These are phyloP conservation scores for Sylvia borin DNA, from an alignment of 2,797 vertebrate species.

Conservation along the genomic window DNA sequence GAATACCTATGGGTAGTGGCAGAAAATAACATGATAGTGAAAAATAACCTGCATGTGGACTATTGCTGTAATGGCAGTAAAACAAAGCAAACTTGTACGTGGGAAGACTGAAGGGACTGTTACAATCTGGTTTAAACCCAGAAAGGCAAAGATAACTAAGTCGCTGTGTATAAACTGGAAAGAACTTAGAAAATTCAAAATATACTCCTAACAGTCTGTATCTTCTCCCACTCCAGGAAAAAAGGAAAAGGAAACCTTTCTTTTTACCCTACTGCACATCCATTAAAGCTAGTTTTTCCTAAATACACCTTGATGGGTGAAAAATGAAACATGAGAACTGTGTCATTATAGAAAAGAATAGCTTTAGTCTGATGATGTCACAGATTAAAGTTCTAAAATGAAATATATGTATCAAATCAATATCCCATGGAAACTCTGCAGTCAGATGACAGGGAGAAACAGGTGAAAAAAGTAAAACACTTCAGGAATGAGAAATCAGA, in stretches of 20 bases:
- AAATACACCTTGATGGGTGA: neutral
- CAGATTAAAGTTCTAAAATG: slow-evolving; percentile 9
- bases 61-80: neutral
- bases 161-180: too few relatives aligned
- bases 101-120: neutral
- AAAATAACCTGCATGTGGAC: neutral
- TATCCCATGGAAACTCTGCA: neutral
- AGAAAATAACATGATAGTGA: neutral
- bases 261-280: neutral
- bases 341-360: neutral
- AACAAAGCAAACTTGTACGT: neutral
- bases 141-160: too few relatives aligned
- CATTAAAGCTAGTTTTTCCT: neutral
- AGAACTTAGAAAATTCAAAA: too few relatives aligned
- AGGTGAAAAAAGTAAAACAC: neutral
- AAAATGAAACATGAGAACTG: neutral
- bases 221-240: neutral
- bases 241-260: neutral
- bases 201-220: neutral
- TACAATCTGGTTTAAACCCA: too few relatives aligned
- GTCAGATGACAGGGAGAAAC: slow-evolving; percentile 39
- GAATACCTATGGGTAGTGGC: neutral
- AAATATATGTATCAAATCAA: slow-evolving; percentile 50
- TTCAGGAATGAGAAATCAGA: neutral
- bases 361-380: neutral